Evolutionary conservation across 1,140 invertebrate genomes (phyloP).

Genomic region (Leptopilina clavipes): DNA sequence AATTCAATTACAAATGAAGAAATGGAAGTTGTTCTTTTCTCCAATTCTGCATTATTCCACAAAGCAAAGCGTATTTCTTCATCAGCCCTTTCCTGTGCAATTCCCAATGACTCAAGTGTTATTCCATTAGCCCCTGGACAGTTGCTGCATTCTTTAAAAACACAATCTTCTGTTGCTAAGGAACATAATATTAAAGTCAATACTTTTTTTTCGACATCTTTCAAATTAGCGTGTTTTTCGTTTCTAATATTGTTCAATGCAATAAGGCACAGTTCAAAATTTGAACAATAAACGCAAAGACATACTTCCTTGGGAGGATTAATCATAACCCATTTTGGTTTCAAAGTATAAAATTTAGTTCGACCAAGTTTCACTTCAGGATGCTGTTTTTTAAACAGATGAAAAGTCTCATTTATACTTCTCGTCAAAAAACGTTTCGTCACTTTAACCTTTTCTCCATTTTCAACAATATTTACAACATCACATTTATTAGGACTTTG

Average conservation of each 20-base stretch:
- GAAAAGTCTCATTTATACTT: not conserved
- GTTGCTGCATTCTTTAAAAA: not conserved
- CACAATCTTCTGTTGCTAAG: not conserved
- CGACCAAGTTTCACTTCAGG: not conserved
- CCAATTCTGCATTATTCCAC: conserved; percentile 13
- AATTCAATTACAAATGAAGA: not conserved
- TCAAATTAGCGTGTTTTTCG: too few species aligned
- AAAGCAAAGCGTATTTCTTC: not conserved
- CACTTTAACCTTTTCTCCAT: not conserved
- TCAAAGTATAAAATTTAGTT: not conserved
- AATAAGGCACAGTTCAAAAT: too few species aligned
- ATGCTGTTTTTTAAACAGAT: not conserved
- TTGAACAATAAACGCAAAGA: not conserved
- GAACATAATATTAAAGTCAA: not conserved
- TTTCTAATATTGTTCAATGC: too few species aligned
- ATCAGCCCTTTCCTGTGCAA: not conserved
- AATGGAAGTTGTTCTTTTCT: not conserved
- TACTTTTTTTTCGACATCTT: not conserved
- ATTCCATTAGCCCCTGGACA: not conserved
- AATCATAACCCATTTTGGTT: not conserved
- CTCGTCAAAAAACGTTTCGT: not conserved
- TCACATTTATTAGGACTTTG: not conserved
- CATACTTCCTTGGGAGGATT: too few species aligned
- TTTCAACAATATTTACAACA: not conserved
- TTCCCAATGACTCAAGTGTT: not conserved